These are phyloP conservation scores for Dermolepida albohirtum DNA, from an alignment of 2,888 invertebrate species.

Conservation along the genomic window DNA sequence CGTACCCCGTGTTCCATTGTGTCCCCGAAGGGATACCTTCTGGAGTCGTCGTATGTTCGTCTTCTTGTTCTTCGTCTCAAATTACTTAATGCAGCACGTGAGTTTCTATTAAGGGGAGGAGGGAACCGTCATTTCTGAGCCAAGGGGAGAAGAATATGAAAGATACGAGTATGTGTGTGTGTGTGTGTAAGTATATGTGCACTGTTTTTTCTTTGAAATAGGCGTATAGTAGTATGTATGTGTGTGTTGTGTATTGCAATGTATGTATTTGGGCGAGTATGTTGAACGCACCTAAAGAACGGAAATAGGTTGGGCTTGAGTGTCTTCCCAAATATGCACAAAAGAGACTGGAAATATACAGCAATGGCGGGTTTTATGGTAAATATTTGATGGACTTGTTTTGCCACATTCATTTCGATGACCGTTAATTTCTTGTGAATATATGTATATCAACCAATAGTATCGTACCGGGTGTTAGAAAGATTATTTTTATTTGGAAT, in stretches of 20 bases:
- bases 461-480: no score
- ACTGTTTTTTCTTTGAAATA: conserved; percentile 3
- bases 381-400: conserved; percentile 39
- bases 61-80: conserved; percentile 42
- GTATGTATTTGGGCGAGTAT: conserved; percentile 3
- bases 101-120: conserved; percentile 22
- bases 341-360: conserved; percentile 30
- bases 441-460: no score
- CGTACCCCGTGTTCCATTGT: conserved; percentile 49
- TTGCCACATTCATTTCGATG: conserved; percentile 35
- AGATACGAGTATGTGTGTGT: conserved; percentile 16
- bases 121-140: not conserved
- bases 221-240: not conserved
- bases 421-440: conserved; percentile 34
- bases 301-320: conserved; percentile 41
- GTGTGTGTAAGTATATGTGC: conserved; percentile 9
- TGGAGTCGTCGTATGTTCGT: no score
- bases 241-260: conserved; percentile 14
- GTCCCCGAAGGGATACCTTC: conserved; percentile 39
- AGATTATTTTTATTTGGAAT: no score
- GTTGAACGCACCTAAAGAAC: conserved; percentile 25
- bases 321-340: conserved; percentile 42
- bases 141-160: conserved; percentile 15
- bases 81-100: conserved; percentile 47
- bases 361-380: conserved; percentile 30